Base-by-base conservation (phyloP, 2,113 vertebrate species). In the Lophochroa leadbeateri region DNA sequence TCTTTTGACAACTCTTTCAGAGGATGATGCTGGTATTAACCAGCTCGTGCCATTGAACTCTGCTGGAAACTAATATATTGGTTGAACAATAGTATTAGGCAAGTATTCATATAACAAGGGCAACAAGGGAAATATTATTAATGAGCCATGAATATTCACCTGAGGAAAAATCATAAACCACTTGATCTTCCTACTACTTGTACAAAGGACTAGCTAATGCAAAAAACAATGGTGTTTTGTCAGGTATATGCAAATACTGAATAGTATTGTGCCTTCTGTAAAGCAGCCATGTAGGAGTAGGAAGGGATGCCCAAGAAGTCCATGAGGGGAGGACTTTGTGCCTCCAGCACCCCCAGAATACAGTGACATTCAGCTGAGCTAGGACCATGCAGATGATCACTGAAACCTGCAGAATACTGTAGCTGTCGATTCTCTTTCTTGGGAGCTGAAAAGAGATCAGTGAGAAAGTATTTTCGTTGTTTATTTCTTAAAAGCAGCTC, bases 381-480 rank as follows among this genome's bases (percentile, higher is more conserved):
- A 47, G 37, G 41, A 43, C 15, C 31, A 58, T 25, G 41, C 5
- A 46, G 37, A 17, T 37, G 35, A 19, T 16, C n/a, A 72, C 4
- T 5, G 61, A 79, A 82, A 89, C 53, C 63, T 44, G 17, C 33
- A 69, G 39, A 63, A 78, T 39, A 46, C 31, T 12, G 5, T 43
- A 64, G 43, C 33, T 58, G 24, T 46, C 3, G 3, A 39, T 46
- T 64, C 14, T 72, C 15, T 58, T 71, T 60, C 39, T 41, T 13
- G 1, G 44, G 17, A 80, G 23, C 15, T 52, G 65, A n/a, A 68
- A 69, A 61, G 18, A 43, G 52, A 68, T 39, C 20, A 43, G 13
- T 37, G 21, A 15, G 33, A 37, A 84, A 64, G 23, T 0, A 0
- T 52, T 81, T 57, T 33, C 6, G 11, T 41, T 47, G 25, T 39